These are phyloP conservation scores for Sus scrofa DNA, from an alignment of 2,113 vertebrate species.

Conservation along the genomic window T2T-Sscrofa CM000830.6:116582501-116583000, in stretches of 20 bases:
- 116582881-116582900: background rate
- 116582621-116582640: conserved; percentile 65
- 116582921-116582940: background rate
- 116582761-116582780: conserved; percentile 42
- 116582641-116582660: conserved; percentile 64
- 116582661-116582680: conserved; percentile 74
- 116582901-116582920: background rate
- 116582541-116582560: conserved; percentile 18
- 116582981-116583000: background rate
- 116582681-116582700: conserved; percentile 75
- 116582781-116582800: conserved; percentile 68
- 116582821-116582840: background rate
- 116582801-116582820: conserved; percentile 47
- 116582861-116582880: conserved; percentile 10
- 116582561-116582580: conserved; percentile 61
- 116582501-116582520: conserved; percentile 51
- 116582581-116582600: conserved; percentile 70
- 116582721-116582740: conserved; percentile 57
- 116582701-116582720: conserved; percentile 67
- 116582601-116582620: conserved; percentile 71
- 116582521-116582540: conserved; percentile 23
- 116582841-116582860: conserved; percentile 27
- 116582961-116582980: background rate
- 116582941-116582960: background rate
- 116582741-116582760: conserved; percentile 69